These are phyloP conservation scores for Spisula subtruncata DNA, from an alignment of 2,888 invertebrate species.

Conservation along the genomic window DNA sequence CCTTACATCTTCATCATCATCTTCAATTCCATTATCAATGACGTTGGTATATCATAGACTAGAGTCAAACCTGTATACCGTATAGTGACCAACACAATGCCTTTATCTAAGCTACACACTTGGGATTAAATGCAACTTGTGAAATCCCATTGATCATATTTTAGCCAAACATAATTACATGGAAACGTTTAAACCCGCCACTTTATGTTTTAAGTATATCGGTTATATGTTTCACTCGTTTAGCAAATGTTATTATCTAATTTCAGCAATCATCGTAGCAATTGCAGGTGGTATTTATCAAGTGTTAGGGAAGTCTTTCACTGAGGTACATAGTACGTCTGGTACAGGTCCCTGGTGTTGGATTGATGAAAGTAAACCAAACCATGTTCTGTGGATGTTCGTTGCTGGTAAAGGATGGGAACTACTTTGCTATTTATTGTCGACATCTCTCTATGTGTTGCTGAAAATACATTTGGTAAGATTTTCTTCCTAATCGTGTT, in stretches of 20 bases:
- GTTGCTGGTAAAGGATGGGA: constrained; percentile 39
- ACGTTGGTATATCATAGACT: background rate
- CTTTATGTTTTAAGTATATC: background rate
- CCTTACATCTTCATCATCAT: too few species aligned
- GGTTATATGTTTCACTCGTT: too few species aligned
- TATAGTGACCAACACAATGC: background rate
- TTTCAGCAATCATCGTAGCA: constrained; percentile 22
- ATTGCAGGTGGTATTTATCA: constrained; percentile 13
- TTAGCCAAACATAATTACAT: too few species aligned
- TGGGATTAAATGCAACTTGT: too few species aligned
- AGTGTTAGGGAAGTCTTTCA: constrained; percentile 15
- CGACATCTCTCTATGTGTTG: constrained; percentile 18
- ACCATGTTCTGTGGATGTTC: constrained; percentile 36
- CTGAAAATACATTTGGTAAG: constrained; percentile 8
- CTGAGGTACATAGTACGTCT: background rate
- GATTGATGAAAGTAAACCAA: constrained; percentile 37
- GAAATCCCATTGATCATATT: background rate
- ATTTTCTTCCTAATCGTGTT: too few species aligned
- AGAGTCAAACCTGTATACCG: background rate
- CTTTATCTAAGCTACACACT: too few species aligned
- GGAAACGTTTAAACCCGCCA: too few species aligned
- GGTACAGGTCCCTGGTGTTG: constrained; percentile 68
- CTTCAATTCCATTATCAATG: too few species aligned
- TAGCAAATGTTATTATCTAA: background rate
- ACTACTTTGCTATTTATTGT: constrained; percentile 16